phyloP scores from a whole-genome alignment of 2,888 invertebrate species.

The Acanthosepion esculentum region DNA sequence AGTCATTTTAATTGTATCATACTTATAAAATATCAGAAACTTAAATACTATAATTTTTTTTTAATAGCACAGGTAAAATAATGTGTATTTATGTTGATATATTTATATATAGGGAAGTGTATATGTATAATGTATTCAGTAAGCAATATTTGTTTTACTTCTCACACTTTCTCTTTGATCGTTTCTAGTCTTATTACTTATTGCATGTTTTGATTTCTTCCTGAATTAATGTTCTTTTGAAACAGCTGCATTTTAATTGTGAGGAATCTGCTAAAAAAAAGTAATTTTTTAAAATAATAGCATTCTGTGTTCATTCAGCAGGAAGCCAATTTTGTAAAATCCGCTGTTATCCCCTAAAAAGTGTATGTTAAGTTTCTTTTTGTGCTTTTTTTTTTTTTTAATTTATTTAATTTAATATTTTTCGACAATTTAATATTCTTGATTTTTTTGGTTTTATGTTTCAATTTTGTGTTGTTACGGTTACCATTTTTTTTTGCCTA shows the following conservation, averaged over 20 bases:
- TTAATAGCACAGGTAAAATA: no score
- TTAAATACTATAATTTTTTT: no score
- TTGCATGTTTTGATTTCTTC: constrained; percentile 33
- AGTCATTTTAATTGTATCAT: no score
- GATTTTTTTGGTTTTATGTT: not conserved
- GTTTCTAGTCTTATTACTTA: not conserved
- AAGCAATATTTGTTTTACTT: not conserved
- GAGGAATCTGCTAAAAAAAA: not conserved
- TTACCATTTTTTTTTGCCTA: no score
- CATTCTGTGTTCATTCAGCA: not conserved
- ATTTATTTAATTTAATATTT: not conserved
- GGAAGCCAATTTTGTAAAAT: constrained; percentile 2
- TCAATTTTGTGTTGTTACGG: no score
- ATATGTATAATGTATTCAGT: not conserved
- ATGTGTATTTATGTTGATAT: no score
- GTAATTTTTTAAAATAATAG: not conserved
- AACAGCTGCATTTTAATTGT: constrained; percentile 6
- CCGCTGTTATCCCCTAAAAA: not conserved
- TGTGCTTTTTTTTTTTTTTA: not conserved
- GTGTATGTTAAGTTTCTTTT: not conserved
- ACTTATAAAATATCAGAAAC: no score
- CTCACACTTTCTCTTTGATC: not conserved
- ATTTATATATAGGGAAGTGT: not conserved
- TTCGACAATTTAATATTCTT: not conserved
- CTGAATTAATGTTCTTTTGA: not conserved